Evolutionary conservation across 2,888 invertebrate species (phyloP).

Genomic region (Troides aeacus): DNA sequence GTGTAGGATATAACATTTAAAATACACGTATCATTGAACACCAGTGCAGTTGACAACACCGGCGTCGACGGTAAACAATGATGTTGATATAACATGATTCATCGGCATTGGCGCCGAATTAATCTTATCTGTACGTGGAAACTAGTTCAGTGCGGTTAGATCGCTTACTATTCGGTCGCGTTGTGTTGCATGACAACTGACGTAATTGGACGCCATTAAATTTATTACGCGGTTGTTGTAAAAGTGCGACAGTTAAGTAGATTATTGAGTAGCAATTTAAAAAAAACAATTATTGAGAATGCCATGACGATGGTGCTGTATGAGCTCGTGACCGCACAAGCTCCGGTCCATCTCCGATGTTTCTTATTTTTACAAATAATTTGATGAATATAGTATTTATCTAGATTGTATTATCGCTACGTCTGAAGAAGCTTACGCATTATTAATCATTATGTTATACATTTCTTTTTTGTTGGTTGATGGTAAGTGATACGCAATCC

Average conservation of each 20-base stretch:
- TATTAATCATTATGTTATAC: too few relatives aligned
- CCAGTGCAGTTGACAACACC: conserved; percentile 25
- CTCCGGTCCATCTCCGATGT: background rate
- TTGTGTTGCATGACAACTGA: conserved; percentile 20
- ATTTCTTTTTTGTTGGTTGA: too few relatives aligned
- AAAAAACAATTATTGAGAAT: background rate
- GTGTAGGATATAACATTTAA: background rate
- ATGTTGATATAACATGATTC: conserved; percentile 23
- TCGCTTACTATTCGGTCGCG: conserved; percentile 22
- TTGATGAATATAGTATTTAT: background rate
- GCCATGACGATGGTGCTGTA: background rate
- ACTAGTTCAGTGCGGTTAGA: conserved; percentile 52
- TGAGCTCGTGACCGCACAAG: background rate
- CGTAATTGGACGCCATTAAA: conserved; percentile 13
- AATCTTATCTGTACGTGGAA: conserved; percentile 60
- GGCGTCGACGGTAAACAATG: conserved; percentile 19
- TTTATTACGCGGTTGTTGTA: conserved; percentile 4
- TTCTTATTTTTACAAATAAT: background rate
- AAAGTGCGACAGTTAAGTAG: background rate
- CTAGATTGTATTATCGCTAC: background rate
- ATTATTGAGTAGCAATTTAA: background rate
- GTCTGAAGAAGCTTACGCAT: too few relatives aligned
- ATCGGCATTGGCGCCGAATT: conserved; percentile 53
- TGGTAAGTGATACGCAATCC: too few relatives aligned
- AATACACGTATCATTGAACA: background rate